Conservation (phyloP, 1,140 invertebrate genomes). For the Lucilia cuprina region DNA sequence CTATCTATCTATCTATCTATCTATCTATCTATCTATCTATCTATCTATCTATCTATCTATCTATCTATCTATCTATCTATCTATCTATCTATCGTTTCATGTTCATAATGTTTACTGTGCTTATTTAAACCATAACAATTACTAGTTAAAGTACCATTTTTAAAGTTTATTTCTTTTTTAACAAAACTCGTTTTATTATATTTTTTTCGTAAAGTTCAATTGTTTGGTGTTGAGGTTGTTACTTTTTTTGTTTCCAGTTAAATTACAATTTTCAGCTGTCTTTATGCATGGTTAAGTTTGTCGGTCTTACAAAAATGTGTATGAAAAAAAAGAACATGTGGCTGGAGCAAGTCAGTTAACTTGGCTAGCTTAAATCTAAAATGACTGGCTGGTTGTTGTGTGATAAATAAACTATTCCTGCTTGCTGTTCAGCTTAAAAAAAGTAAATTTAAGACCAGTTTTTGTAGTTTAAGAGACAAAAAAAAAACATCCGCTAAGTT, state of each 20-base stretch:
- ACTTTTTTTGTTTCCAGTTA: not conserved
- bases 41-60: too few species aligned
- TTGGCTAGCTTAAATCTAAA: not conserved
- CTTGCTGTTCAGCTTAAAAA: not conserved
- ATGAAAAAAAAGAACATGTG: slow-evolving; percentile 26
- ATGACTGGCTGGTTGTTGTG: not conserved
- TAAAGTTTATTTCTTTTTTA: too few species aligned
- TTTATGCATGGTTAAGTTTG: slow-evolving; percentile 28
- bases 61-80: too few species aligned
- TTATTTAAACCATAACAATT: too few species aligned
- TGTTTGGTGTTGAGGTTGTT: slow-evolving; percentile 20
- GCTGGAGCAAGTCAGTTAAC: not conserved
- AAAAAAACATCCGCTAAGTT: slow-evolving; percentile 18
- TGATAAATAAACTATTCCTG: not conserved
- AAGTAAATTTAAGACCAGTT: slow-evolving; percentile 21
- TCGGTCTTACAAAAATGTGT: not conserved
- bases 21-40: too few species aligned
- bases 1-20: too few species aligned
- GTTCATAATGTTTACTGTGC: too few species aligned
- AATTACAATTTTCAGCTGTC: slow-evolving; percentile 33
- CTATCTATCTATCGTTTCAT: too few species aligned
- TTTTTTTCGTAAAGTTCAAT: slow-evolving; percentile 21
- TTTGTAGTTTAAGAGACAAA: not conserved
- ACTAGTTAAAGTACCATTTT: too few species aligned
- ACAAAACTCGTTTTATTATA: not conserved